These are phyloP conservation scores for Diplosoma virens DNA, from an alignment of 23 tunicate species.

Conservation along the genomic window DNA sequence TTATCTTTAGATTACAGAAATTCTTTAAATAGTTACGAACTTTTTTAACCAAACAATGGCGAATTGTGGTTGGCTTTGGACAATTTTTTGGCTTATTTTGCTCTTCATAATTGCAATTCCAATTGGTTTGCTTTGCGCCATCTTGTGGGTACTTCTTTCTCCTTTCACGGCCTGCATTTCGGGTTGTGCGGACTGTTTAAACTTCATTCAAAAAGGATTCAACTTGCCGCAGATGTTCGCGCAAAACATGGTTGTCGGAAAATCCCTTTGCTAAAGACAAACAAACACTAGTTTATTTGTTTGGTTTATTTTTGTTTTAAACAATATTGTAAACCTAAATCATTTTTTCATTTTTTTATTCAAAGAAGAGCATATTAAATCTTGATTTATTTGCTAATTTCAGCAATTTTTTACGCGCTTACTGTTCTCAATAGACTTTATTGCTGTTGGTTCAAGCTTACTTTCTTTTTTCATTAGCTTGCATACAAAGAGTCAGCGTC, in stretches of 20 bases:
- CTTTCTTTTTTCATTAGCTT: too few relatives aligned
- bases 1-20: too few relatives aligned
- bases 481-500: too few relatives aligned
- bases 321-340: not conserved
- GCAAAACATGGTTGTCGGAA: constrained; percentile 45
- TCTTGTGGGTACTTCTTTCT: constrained; percentile 56
- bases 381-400: too few relatives aligned
- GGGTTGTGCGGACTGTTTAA: constrained; percentile 60
- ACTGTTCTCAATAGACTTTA: too few relatives aligned
- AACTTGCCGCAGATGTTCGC: constrained; percentile 59
- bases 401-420: too few relatives aligned
- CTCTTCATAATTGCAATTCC: constrained; percentile 54
- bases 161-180: constrained; percentile 74
- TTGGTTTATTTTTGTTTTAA: not conserved
- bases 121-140: constrained; percentile 61
- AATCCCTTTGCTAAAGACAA: constrained; percentile 42
- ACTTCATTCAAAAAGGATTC: constrained; percentile 53
- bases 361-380: too few relatives aligned
- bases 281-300: not conserved
- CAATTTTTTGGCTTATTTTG: constrained; percentile 70
- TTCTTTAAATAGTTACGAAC: too few relatives aligned
- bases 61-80: constrained; percentile 78
- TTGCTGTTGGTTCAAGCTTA: too few relatives aligned
- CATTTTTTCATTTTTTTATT: too few relatives aligned
- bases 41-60: constrained; percentile 38